Percentiles rank a stretch among this genome's conserved stretches.
Evolutionary conservation across 2,113 vertebrate genomes (phyloP).

Genomic region (Dasyornis broadbenti): DNA sequence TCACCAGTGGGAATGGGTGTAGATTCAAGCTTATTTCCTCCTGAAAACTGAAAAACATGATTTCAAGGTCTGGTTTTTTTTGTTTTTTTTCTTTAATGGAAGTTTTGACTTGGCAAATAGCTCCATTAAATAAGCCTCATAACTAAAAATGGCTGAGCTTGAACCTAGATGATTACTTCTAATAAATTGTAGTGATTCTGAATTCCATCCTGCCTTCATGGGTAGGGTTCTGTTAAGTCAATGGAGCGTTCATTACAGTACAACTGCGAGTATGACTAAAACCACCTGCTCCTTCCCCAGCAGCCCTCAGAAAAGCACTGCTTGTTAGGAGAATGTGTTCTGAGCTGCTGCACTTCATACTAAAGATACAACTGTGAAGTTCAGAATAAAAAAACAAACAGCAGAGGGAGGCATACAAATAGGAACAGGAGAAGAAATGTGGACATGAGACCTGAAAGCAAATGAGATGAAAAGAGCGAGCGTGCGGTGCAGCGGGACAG

Average conservation of each 20-base stretch:
- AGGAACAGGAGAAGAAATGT: background rate
- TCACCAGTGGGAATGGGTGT: background rate
- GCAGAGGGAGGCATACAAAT: background rate
- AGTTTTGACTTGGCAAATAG: background rate
- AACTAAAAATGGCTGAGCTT: background rate
- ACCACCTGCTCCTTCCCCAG: background rate
- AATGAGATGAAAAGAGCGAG: background rate
- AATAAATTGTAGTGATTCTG: background rate
- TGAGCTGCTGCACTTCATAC: background rate
- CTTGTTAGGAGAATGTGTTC: background rate
- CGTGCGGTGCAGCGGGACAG: fast-evolving
- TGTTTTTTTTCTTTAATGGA: no score
- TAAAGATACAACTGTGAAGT: background rate
- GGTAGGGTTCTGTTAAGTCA: background rate
- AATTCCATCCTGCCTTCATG: background rate
- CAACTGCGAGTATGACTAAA: background rate
- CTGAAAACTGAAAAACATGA: background rate
- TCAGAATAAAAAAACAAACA: background rate
- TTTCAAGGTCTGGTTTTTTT: background rate
- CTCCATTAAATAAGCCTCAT: background rate
- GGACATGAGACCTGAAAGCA: background rate
- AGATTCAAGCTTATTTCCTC: background rate
- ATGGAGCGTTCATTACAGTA: background rate
- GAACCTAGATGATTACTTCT: background rate
- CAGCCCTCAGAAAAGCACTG: background rate